Base-by-base conservation (phyloP, 2,888 invertebrate genomes). In the Panopea generosa region DNA sequence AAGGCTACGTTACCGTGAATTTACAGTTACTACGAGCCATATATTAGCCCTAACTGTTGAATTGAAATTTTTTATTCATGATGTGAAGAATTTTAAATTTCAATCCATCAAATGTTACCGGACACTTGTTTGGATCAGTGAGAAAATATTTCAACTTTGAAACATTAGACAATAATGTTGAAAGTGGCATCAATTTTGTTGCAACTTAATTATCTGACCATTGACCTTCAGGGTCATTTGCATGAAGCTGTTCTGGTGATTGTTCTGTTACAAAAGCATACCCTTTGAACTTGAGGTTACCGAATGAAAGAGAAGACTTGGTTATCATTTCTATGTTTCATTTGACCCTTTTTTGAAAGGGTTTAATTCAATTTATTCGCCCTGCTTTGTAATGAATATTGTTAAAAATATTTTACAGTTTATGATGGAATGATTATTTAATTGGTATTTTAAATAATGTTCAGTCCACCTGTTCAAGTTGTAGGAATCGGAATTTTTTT, bases 121-220 rank as follows among this genome's bases (percentile, higher is more conserved):
- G 27, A 26, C 27, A 53, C 53, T 2, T 53, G 53, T 26, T 29
- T 16, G 26, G 7, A 6, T 3, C 3, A n/a, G 2, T 16, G 29
- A 27, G 26, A 29, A 24, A 53, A 26, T 24, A n/a, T 53, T 53
- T 53, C 27, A n/a, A n/a, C 53, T 53, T 53, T 53, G 53, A 53
- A 53, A 53, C 27, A 26, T 26, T 53, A 27, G 53, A 53, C 53
- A 53, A 53, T 53, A 20, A 26, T 3, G 53, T 16, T 27, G 53
- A 27, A 53, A 53, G 53, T 14, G 27, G n/a, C 53, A 53, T 53
- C 27, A 27, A 27, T 20, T 53, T 27, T 53, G 53, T 53, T 53
- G 27, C 53, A 53, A 53, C 53, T 53, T 53, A 26, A 53, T 53
- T 53, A 53, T 53, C 53, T 29, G 53, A 27, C 53, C 53, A 53